Percentiles rank a stretch among this genome's conserved stretches.
Evolutionary conservation across 2,888 invertebrate species (phyloP).

Genomic region (Choreutis nemorana): DNA sequence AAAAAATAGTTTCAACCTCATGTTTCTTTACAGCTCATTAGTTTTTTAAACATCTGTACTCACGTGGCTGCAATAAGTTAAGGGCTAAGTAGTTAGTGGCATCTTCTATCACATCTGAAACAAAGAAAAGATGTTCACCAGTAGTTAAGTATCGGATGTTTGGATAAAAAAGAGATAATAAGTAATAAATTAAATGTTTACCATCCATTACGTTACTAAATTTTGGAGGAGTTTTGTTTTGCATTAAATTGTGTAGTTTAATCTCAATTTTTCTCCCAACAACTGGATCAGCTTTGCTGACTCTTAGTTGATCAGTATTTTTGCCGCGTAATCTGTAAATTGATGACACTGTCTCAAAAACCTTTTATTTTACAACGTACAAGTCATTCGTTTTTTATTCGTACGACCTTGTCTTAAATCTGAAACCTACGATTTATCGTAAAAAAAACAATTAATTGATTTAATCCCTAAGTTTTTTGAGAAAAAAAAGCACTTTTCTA

Average conservation of each 20-base stretch:
- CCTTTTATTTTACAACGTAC: background rate
- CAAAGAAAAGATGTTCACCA: too few relatives aligned
- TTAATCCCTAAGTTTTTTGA: too few relatives aligned
- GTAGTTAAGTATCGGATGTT: too few relatives aligned
- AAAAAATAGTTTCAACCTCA: slow-evolving; percentile 1
- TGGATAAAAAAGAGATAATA: too few relatives aligned
- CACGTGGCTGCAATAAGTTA: slow-evolving; percentile 39
- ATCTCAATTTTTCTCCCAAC: slow-evolving; percentile 45
- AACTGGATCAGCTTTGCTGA: slow-evolving; percentile 34
- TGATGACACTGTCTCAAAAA: background rate
- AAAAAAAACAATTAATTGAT: slow-evolving; percentile 3
- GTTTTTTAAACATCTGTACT: too few relatives aligned
- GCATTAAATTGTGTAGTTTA: slow-evolving; percentile 34
- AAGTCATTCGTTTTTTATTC: background rate
- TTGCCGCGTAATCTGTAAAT: slow-evolving; percentile 31
- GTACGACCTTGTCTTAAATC: background rate
- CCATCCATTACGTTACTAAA: slow-evolving; percentile 29
- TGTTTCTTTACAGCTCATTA: background rate
- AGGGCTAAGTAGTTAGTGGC: slow-evolving; percentile 40
- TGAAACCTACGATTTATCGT: background rate
- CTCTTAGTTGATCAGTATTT: slow-evolving; percentile 32
- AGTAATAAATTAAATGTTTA: slow-evolving; percentile 14
- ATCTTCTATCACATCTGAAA: slow-evolving; percentile 44
- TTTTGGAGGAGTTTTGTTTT: slow-evolving; percentile 20
- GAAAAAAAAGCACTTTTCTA: slow-evolving; percentile 25